Base-by-base conservation (phyloP, 1,140 invertebrate genomes). In the Drosophila arizonae region DNA sequence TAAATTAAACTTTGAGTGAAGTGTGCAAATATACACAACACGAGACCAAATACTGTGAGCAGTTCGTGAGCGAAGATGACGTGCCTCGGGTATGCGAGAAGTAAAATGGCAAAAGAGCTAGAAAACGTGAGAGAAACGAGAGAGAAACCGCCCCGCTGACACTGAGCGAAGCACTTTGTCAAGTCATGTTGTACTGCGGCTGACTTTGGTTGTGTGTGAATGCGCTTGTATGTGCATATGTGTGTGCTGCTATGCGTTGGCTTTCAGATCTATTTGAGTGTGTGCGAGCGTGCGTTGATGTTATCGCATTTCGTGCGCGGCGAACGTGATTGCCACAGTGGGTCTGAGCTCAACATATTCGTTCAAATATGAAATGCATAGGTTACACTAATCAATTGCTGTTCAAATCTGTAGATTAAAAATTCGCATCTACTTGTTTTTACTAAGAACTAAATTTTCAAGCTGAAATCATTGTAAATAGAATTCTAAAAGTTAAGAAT, bases 281-380 rank as follows among this genome's bases (percentile, higher is more conserved):
- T 61, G 65, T 70, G 26, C 43, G 71, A 69, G 36, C 39, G 41
- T 73, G 56, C 54, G 57, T 66, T 65, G 69, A 60, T 76, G 79
- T 81, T 81, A 81, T 81, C 79, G 79, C 79, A 72, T 81, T 85
- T 85, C 78, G 81, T 85, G 81, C 65, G 78, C 78, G 56, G 71
- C 71, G 79, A 86, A 86, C 81, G 81, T 86, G 81, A 86, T 87
- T 85, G 81, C 45, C 61, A 85, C 81, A 76, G 81, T 85, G 81
- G 82, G 48, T 28, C 45, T 8, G 55, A 39, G 33, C 8, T 13
- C 2, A 10, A 36, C 24, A 57, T 15, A 71, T 24, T 43, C 15
- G 17, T 33, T 17, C 36, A 64, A 17, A 64, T 43, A 17, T 62
- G 36, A 39, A n/a, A 43, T 10, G 9, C n/a, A 60, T 24, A 39